phyloP scores from a whole-genome alignment of 2,888 invertebrate species.

The Brachyptera risi region DNA sequence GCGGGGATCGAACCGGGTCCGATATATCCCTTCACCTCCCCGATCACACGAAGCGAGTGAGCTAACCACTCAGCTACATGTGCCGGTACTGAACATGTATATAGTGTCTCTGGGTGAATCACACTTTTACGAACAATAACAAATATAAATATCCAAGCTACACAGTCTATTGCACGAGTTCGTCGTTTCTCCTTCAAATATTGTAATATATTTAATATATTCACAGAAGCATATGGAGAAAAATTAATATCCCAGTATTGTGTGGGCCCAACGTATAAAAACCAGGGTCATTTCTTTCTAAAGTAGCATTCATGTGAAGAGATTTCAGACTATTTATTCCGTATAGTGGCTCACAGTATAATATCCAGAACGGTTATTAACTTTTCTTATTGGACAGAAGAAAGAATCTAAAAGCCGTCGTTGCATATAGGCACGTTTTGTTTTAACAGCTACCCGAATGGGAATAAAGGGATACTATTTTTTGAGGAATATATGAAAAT shows the following conservation, averaged over 20 bases:
- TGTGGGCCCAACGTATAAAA: not conserved
- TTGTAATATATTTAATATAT: too few species aligned
- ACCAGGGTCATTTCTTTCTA: not conserved
- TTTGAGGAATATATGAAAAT: conserved; percentile 10
- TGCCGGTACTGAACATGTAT: too few species aligned
- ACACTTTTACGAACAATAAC: too few species aligned
- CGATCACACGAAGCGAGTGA: too few species aligned
- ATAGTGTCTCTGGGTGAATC: too few species aligned
- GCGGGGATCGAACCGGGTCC: too few species aligned
- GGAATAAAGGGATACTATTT: not conserved
- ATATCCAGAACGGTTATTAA: conserved; percentile 6
- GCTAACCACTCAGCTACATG: too few species aligned
- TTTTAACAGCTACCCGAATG: conserved; percentile 9
- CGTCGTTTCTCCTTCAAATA: too few species aligned
- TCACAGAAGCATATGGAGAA: not conserved
- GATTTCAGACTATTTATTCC: not conserved
- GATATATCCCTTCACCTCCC: too few species aligned
- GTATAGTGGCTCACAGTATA: not conserved
- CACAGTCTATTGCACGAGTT: too few species aligned
- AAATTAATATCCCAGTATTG: not conserved
- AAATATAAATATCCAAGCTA: too few species aligned
- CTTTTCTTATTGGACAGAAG: conserved; percentile 1
- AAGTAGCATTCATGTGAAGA: not conserved
- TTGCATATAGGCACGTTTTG: conserved; percentile 13
- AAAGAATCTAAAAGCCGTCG: conserved; percentile 12